Conservation (phyloP, 2,797 vertebrate genomes). For the Xiphorhynchus erythropygius region DNA sequence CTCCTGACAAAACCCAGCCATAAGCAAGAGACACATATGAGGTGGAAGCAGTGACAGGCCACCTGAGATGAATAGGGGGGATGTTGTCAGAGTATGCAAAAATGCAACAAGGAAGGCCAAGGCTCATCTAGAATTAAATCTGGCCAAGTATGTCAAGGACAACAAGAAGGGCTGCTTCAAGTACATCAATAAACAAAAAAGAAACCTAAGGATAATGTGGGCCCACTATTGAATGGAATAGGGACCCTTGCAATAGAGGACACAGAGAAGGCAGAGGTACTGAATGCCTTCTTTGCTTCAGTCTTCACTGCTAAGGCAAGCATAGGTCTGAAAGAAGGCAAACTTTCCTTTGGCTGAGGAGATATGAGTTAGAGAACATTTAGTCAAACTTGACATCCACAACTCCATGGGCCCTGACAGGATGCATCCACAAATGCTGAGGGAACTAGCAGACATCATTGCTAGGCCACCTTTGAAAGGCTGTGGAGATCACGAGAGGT, state of each 20-base stretch:
- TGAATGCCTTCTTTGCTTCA: background rate
- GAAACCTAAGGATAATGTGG: background rate
- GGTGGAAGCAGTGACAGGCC: background rate
- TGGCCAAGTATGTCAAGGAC: background rate
- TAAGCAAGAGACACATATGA: background rate
- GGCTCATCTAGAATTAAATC: background rate
- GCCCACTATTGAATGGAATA: background rate
- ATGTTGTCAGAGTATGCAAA: background rate
- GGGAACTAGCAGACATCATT: background rate
- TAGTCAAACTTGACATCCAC: background rate
- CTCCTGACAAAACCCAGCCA: background rate
- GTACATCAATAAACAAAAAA: background rate
- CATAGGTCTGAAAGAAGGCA: background rate
- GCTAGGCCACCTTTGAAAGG: background rate
- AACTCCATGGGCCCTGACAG: background rate
- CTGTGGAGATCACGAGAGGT: background rate
- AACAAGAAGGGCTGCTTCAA: background rate
- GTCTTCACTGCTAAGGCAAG: background rate
- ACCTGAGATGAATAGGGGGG: background rate
- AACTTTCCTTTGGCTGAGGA: background rate
- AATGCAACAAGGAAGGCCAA: background rate
- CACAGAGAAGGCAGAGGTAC: background rate
- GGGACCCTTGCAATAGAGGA: background rate
- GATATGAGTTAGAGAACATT: background rate
- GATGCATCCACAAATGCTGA: background rate